Percentiles rank a stretch among this genome's conserved stretches.
These are phyloP conservation scores for Melinopterus prodromus DNA, from an alignment of 2,888 invertebrate species.

Conservation along the genomic window DNA sequence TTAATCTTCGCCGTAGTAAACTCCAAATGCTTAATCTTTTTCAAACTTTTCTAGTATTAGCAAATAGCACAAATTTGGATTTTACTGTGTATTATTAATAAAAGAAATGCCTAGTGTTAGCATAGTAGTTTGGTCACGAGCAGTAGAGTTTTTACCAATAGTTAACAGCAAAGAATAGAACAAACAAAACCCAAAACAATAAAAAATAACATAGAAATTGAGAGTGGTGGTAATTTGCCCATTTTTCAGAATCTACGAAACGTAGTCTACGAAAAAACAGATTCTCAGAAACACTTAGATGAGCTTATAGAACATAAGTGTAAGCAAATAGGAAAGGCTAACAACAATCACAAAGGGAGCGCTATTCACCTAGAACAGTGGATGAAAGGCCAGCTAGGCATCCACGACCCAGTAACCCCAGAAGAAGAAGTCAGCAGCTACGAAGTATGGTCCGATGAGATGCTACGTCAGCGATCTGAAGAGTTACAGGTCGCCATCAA, in stretches of 20 bases:
- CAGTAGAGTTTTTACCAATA: conserved; percentile 7
- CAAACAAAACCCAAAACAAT: conserved; percentile 17
- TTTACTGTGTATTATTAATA: background rate
- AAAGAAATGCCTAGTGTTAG: background rate
- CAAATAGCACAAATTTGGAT: background rate
- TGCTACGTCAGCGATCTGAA: conserved; percentile 73
- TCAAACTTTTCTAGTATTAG: background rate
- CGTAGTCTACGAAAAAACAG: conserved; percentile 52
- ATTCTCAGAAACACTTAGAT: conserved; percentile 64
- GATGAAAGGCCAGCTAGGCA: conserved; percentile 80
- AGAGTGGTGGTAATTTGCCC: conserved; percentile 43
- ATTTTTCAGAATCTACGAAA: conserved; percentile 56
- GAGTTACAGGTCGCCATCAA: conserved; percentile 70
- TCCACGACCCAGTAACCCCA: conserved; percentile 51
- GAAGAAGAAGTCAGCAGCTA: conserved; percentile 62
- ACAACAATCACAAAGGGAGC: conserved; percentile 73
- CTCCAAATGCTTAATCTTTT: background rate
- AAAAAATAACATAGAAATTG: too few species aligned
- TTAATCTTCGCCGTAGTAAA: background rate
- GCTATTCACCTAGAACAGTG: conserved; percentile 80
- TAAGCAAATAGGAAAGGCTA: conserved; percentile 68
- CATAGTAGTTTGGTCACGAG: conserved; percentile 23
- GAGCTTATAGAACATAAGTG: conserved; percentile 71
- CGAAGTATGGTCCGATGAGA: conserved; percentile 78
- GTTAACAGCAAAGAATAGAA: background rate